Base-by-base conservation (phyloP, 2,113 vertebrate genomes). In the Caloenas nicobarica region DNA sequence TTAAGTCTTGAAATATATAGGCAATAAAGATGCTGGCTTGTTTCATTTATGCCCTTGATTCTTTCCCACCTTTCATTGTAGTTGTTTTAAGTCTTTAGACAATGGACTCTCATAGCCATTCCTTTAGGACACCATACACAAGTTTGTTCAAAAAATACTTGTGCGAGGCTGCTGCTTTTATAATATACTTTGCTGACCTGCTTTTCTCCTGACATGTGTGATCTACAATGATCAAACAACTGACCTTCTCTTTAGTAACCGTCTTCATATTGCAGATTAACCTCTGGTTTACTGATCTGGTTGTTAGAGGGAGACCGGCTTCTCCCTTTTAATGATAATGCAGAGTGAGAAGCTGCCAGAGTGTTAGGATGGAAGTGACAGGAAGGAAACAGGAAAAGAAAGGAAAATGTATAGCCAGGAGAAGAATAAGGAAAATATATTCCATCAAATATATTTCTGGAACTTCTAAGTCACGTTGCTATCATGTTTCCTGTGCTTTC, bases 241-340 rank as follows among this genome's bases (percentile, higher is more conserved):
- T 65, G 64, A 84, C 68, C n/a, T 73, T 92, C 70, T 87, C 38
- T 85, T 93, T 86, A 58, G 66, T 61, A 82, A 73, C 38, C 34
- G 86, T 70, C 48, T 87, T 87, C n/a, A n/a, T 80, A 65, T 80
- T 38, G 4, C 42, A 92, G 68, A 71, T 83, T 86, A 80, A 74
- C 64, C 56, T 84, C 36, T 8, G 29, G 2, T 94, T 88, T 94
- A 51, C 77, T 82, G 29, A 68, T 71, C 31, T 58, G 33, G 13
- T 48, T 78, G 31, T 53, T 81, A 2, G 8, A 84, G 44, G 9
- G 86, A 91, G 29, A 80, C 50, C 29, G 48, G 23, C 31, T 82
- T 28, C 24, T 81, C 13, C 79, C 66, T 79, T 71, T 69, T 73
- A 90, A n/a, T 53, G 56, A 31, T 72, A 81, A 31, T 1, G 1